phyloP scores from a whole-genome alignment of 2,797 vertebrate genomes.

The Coluber constrictor region DNA sequence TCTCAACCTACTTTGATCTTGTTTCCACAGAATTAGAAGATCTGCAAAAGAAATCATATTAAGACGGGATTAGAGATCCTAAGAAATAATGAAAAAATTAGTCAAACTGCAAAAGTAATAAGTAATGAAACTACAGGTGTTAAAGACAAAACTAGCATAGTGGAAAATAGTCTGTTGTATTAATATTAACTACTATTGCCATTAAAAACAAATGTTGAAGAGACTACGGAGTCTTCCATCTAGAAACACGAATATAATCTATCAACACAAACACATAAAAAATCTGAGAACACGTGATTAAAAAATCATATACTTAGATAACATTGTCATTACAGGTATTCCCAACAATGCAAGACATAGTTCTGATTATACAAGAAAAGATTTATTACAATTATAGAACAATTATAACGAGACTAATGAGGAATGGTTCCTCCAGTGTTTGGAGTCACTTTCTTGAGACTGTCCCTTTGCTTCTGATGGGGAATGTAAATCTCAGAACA shows the following conservation, averaged over 20 bases:
- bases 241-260: not conserved
- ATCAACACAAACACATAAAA: not conserved
- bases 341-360: not conserved
- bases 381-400: not conserved
- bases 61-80: not conserved
- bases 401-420: not conserved
- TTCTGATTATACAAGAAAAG: not conserved
- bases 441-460: not conserved
- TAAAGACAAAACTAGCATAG: not conserved
- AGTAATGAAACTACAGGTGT: not conserved
- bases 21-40: not conserved
- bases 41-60: not conserved
- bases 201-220: not conserved
- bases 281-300: not conserved
- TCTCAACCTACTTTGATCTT: not conserved
- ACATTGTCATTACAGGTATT: not conserved
- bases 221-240: not conserved
- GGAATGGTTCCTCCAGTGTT: not conserved
- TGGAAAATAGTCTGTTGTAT: not conserved
- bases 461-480: not conserved
- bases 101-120: not conserved
- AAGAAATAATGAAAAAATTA: not conserved
- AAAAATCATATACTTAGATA: not conserved
- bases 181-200: not conserved
- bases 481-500: not conserved